Evolutionary conservation across 2,113 vertebrate genomes (phyloP).

Genomic region (Manacus vitellinus): DNA sequence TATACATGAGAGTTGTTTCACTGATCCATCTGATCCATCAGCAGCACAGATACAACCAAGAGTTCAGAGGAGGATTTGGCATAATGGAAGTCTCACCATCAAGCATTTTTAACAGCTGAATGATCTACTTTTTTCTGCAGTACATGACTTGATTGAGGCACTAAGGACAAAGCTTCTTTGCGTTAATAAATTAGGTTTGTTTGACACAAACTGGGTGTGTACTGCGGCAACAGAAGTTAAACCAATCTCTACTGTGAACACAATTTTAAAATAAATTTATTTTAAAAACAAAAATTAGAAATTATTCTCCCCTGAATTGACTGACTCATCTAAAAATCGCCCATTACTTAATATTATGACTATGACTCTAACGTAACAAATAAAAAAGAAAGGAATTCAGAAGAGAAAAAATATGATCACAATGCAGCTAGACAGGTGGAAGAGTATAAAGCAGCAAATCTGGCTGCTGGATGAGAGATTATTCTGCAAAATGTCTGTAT

Average conservation of each 20-base stretch:
- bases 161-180: background rate
- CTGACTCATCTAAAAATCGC: background rate
- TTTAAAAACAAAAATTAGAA: slow-evolving; percentile 23
- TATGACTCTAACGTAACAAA: background rate
- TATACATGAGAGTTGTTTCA: background rate
- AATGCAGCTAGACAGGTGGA: slow-evolving; percentile 26
- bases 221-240: slow-evolving; percentile 4
- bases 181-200: background rate
- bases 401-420: background rate
- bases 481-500: slow-evolving; percentile 7
- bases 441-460: slow-evolving; percentile 18
- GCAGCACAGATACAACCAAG: background rate
- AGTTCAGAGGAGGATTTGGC: background rate
- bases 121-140: background rate
- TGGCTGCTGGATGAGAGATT: slow-evolving; percentile 2
- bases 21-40: background rate
- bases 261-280: slow-evolving; percentile 9
- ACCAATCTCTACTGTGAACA: background rate
- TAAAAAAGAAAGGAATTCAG: background rate
- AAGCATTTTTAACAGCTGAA: background rate
- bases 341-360: background rate
- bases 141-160: background rate
- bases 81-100: background rate
- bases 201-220: background rate
- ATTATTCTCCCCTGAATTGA: background rate